Percentiles rank a stretch among this genome's conserved stretches.
phyloP scores from a whole-genome alignment of 2,888 invertebrate species.

The Arctia plantaginis region DNA sequence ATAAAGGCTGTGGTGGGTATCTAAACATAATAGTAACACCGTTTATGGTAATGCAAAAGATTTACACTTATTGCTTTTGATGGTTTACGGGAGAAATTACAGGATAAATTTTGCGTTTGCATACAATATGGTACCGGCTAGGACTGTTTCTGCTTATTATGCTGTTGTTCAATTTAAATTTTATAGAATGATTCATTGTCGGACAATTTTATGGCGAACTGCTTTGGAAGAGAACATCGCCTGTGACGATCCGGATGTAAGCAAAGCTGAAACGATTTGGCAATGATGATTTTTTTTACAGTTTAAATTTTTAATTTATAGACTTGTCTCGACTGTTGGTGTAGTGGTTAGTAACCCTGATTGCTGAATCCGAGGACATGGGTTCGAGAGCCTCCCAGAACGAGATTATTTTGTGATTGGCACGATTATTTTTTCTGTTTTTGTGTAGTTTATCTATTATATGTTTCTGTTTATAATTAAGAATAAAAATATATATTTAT shows the following conservation, averaged over 20 bases:
- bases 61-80: conserved; percentile 73
- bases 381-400: background rate
- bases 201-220: background rate
- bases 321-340: background rate
- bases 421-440: too few relatives aligned
- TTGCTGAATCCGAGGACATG: background rate
- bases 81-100: conserved; percentile 58
- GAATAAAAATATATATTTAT: too few relatives aligned
- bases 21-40: conserved; percentile 69
- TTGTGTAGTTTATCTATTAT: too few relatives aligned
- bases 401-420: too few relatives aligned
- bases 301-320: background rate
- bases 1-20: conserved; percentile 65
- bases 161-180: conserved; percentile 26
- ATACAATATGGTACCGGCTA: conserved; percentile 46
- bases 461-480: too few relatives aligned
- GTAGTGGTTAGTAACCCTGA: background rate
- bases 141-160: conserved; percentile 32
- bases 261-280: background rate
- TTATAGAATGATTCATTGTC: conserved; percentile 21
- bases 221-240: background rate
- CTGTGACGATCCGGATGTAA: background rate
- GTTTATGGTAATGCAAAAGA: conserved; percentile 72
- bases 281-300: background rate
- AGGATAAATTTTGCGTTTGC: conserved; percentile 45